Evolutionary conservation across 2,797 vertebrate genomes (phyloP), one percentile per base, ranked within the genome.

Genomic region (Petrocephalus schoutedeni): DNA sequence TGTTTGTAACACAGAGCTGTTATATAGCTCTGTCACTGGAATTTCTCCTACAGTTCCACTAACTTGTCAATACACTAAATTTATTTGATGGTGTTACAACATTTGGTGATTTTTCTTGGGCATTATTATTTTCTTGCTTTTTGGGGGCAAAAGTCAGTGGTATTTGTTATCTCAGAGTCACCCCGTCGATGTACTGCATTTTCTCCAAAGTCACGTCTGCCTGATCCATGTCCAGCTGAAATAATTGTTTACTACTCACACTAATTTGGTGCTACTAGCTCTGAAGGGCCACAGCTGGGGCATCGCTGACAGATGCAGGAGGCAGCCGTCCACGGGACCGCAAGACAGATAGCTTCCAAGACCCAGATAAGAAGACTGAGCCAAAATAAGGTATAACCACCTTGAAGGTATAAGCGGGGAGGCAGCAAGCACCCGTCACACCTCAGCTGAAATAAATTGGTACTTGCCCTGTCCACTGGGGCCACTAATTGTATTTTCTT

Each of bases 401-500:
- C 64, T 88, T 86, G 71, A 87, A 89, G 89, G 77, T 64, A 58
- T 87, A 88, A 87, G 53, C 7, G 87, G 86, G 86, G 88, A 91
- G 89, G 91, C 90, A 90, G 89, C 89, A 89, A 91, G 90, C 88
- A 91, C 88, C 83, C 93, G 95, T 95, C 95, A 95, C 57, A 88
- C 88, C 83, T 90, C 91, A 90, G 90, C 94, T 94, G 93, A 93
- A 95, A 95, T 94, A 93, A 95, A 96, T 96, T 93, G 94, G 87
- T 89, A 90, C 91, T 91, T 94, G 93, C 92, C 93, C 92, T 93
- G 91, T 95, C 94, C 94, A 96, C 93, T 93, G 92, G 94, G 93
- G 93, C 94, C 89, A 89, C 94, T 96, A 96, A 96, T 96, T 96
- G 94, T 94, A 94, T 95, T 95, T 95, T 95, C 92, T 95, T 93